Percentiles rank a stretch among this genome's conserved stretches.
phyloP scores from a whole-genome alignment of 2,113 vertebrate species.

The Otis tarda region DNA sequence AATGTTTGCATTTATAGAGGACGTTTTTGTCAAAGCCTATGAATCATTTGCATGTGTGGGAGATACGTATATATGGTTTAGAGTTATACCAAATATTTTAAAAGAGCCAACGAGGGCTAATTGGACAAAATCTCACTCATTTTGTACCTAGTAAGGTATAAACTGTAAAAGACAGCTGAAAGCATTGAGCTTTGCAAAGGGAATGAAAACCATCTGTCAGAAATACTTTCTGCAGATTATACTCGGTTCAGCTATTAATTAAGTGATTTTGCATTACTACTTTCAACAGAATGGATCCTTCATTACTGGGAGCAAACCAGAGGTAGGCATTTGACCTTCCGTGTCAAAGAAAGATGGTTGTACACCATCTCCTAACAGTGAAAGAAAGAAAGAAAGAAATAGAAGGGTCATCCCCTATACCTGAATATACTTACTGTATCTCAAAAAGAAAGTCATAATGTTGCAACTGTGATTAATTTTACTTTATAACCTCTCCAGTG shows the following conservation, averaged over 20 bases:
- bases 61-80: neutral
- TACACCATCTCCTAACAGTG: neutral
- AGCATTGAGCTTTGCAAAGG: conserved; percentile 57
- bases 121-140: conserved; percentile 30
- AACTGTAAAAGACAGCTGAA: conserved; percentile 55
- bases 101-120: conserved; percentile 32
- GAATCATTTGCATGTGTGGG: neutral
- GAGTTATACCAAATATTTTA: conserved; percentile 11
- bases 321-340: neutral
- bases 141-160: conserved; percentile 50
- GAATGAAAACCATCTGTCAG: conserved; percentile 68
- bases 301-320: neutral
- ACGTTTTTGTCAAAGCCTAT: conserved; percentile 9
- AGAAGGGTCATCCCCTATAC: neutral
- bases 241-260: conserved; percentile 17
- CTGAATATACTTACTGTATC: accelerated
- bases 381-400: neutral
- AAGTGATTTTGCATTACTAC: conserved; percentile 31
- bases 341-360: neutral
- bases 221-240: conserved; percentile 52
- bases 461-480: neutral
- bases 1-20: conserved; percentile 10
- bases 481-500: neutral
- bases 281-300: conserved; percentile 5
- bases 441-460: neutral